Evolutionary conservation across 2,113 vertebrate species (phyloP).

Genomic region (Sander vitreus): DNA sequence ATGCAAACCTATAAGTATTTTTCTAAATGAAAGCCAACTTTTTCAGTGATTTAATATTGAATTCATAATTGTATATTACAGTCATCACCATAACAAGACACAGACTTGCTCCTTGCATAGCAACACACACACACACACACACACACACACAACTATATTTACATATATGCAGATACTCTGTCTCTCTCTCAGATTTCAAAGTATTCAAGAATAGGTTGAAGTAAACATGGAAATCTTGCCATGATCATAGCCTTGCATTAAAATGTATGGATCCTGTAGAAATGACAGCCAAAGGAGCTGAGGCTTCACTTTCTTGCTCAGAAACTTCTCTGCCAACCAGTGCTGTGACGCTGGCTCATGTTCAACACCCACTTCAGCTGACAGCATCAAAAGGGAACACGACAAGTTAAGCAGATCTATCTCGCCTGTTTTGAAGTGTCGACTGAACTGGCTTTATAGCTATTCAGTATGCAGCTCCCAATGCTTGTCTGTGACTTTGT

Average conservation of each 20-base stretch:
- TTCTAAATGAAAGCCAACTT: background rate
- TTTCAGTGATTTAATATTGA: background rate
- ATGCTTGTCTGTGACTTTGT: slow-evolving; percentile 70
- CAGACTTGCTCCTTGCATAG: background rate
- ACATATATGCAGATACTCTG: background rate
- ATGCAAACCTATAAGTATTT: background rate
- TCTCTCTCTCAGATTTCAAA: slow-evolving; percentile 9
- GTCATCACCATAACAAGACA: background rate
- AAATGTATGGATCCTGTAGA: slow-evolving; percentile 53
- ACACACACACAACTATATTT: slow-evolving; percentile 14
- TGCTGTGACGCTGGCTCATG: slow-evolving; percentile 68
- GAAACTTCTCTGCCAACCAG: slow-evolving; percentile 54
- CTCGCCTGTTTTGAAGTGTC: slow-evolving; percentile 67
- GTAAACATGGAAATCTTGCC: slow-evolving; percentile 40
- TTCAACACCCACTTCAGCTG: slow-evolving; percentile 72
- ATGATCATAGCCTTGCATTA: slow-evolving; percentile 64
- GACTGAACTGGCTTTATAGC: slow-evolving; percentile 78
- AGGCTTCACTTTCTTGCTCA: slow-evolving; percentile 67
- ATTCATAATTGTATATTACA: background rate
- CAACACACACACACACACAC: background rate
- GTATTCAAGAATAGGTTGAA: slow-evolving; percentile 34
- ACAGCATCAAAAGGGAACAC: slow-evolving; percentile 78
- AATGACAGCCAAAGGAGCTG: slow-evolving; percentile 72
- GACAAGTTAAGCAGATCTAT: slow-evolving; percentile 80
- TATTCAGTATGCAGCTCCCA: slow-evolving; percentile 59